These are phyloP conservation scores for Augiades crinisus DNA, from an alignment of 2,888 invertebrate genomes.

Conservation along the genomic window DNA sequence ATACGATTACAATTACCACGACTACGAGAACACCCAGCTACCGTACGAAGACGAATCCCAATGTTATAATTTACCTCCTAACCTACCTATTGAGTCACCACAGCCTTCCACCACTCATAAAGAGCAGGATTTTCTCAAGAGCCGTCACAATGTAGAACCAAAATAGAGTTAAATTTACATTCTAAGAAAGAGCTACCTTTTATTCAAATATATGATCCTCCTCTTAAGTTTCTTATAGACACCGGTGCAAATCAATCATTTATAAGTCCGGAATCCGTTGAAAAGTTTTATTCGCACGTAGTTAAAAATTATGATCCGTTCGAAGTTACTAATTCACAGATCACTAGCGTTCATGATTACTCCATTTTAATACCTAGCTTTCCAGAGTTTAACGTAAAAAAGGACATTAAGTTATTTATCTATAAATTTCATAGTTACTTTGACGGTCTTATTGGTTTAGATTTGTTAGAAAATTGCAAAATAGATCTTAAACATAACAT, in stretches of 20 bases:
- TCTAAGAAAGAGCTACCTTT: constrained; percentile 31
- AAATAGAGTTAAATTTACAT: constrained; percentile 6
- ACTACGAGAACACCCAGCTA: neutral
- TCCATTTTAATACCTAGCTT: constrained; percentile 36
- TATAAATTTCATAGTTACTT: constrained; percentile 22
- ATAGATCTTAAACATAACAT: constrained; percentile 32
- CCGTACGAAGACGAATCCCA: neutral
- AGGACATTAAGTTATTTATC: constrained; percentile 16
- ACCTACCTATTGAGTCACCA: neutral
- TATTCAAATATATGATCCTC: constrained; percentile 33
- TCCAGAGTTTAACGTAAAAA: constrained; percentile 27
- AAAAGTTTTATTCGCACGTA: constrained; percentile 16
- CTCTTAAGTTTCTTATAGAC: constrained; percentile 36
- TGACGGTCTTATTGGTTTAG: constrained; percentile 30
- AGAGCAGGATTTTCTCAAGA: constrained; percentile 32
- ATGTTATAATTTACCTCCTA: neutral
- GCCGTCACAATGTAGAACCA: neutral
- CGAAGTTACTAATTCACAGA: constrained; percentile 13
- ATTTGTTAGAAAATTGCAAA: constrained; percentile 32
- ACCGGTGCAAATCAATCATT: constrained; percentile 30
- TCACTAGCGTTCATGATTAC: constrained; percentile 27
- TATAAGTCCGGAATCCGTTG: constrained; percentile 33
- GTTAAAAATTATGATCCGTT: constrained; percentile 11
- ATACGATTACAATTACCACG: neutral
- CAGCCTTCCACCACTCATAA: constrained; percentile 2